These are phyloP conservation scores for Bombus ignitus DNA, from an alignment of 1,140 invertebrate genomes.

Conservation along the genomic window DNA sequence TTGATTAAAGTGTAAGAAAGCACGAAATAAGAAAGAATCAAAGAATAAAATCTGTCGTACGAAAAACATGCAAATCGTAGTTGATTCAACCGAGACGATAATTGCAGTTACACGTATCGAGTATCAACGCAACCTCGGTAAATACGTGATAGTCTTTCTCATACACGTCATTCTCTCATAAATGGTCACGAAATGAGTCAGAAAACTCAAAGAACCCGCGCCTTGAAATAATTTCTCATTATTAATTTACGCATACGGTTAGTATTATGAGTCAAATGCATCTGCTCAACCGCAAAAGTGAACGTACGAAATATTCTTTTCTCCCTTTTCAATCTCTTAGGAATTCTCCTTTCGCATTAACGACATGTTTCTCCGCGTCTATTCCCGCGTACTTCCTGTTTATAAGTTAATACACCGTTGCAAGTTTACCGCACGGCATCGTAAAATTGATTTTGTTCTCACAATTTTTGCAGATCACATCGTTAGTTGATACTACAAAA, in stretches of 20 bases:
- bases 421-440: not conserved
- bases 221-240: slow-evolving; percentile 52
- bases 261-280: slow-evolving; percentile 16
- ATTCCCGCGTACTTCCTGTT: not conserved
- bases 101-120: not conserved
- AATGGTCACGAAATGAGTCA: not conserved
- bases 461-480: not conserved
- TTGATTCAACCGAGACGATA: not conserved
- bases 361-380: not conserved
- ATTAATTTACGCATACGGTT: not conserved
- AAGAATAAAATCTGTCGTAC: not conserved
- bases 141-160: not conserved
- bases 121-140: not conserved
- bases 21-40: not conserved
- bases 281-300: slow-evolving; percentile 44
- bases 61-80: not conserved
- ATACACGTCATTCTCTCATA: not conserved
- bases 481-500: too few relatives aligned
- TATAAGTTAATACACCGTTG: not conserved
- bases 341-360: not conserved
- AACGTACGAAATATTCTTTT: not conserved
- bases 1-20: not conserved
- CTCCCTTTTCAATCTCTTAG: not conserved
- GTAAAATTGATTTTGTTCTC: not conserved
- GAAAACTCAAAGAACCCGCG: not conserved